phyloP scores from a whole-genome alignment of 2,888 invertebrate species.

The Subacronicta megacephala region DNA sequence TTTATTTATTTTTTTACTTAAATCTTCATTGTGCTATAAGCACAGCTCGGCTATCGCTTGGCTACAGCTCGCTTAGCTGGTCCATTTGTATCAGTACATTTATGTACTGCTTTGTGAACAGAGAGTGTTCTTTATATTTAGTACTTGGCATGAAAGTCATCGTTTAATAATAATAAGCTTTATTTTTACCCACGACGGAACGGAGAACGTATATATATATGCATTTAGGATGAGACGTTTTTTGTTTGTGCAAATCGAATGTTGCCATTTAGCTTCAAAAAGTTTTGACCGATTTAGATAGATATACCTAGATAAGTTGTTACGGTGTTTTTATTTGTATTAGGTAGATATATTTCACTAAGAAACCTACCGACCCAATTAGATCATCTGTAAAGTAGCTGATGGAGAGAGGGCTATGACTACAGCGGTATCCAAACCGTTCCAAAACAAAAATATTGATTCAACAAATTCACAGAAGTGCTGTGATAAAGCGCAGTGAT shows the following conservation, averaged over 20 bases:
- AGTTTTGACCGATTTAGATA: no score
- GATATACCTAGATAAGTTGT: no score
- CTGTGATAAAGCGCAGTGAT: no score
- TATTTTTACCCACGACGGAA: no score
- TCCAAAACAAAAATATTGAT: conserved; percentile 34
- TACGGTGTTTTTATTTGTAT: no score
- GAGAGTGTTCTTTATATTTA: conserved; percentile 5
- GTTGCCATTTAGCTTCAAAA: no score
- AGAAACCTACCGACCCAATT: neutral
- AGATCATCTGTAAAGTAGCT: conserved; percentile 11
- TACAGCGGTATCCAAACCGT: neutral
- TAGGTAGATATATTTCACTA: neutral
- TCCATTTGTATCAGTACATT: conserved; percentile 10
- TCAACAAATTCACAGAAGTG: conserved; percentile 36
- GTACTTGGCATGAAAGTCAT: conserved; percentile 2
- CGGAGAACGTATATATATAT: no score
- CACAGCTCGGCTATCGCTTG: conserved; percentile 34
- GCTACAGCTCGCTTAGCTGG: conserved; percentile 22
- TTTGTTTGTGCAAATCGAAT: no score
- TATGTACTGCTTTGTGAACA: conserved; percentile 5
- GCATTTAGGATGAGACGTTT: no score
- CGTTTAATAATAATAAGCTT: neutral
- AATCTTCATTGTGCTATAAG: conserved; percentile 28
- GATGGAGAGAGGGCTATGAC: neutral
- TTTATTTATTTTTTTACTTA: no score